Percentiles rank a stretch among this genome's conserved stretches.
Conservation (phyloP, 2,888 invertebrate species). For the Sarcophaga subvicina region DNA sequence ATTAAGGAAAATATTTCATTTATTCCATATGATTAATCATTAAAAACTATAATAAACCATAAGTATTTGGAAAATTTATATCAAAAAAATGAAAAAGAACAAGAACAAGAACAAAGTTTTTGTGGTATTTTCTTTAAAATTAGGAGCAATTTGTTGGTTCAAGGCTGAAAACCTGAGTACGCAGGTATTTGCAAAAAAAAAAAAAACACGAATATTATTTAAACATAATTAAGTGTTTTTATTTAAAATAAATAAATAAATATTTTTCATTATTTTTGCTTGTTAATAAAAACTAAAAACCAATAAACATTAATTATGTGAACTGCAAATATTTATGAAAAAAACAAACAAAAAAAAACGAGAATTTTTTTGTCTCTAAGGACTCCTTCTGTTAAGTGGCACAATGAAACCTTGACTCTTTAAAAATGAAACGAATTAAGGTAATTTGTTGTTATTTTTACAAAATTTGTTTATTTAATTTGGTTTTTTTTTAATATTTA, state of each 20-base stretch:
- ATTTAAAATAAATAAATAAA: neutral
- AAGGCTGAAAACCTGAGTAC: neutral
- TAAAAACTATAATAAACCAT: neutral
- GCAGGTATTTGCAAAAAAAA: neutral
- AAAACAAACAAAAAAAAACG: neutral
- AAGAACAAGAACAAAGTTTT: neutral
- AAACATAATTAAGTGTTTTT: slow-evolving; percentile 34
- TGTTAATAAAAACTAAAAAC: too few species aligned
- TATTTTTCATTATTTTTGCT: neutral
- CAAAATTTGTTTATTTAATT: neutral
- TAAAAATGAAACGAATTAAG: slow-evolving; percentile 7
- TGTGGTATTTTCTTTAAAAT: slow-evolving; percentile 11
- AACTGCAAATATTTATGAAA: slow-evolving; percentile 9
- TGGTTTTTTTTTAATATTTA: neutral
- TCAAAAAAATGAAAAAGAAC: neutral
- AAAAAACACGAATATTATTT: slow-evolving; percentile 7
- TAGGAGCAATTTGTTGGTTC: slow-evolving; percentile 4
- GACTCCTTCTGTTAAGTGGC: neutral
- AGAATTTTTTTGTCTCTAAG: neutral
- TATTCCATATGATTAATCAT: neutral
- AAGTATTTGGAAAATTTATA: slow-evolving; percentile 4
- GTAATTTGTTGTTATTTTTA: neutral
- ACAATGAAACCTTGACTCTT: slow-evolving; percentile 25
- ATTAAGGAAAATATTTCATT: neutral
- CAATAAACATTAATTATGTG: too few species aligned